These are phyloP conservation scores for Athene noctua DNA, from an alignment of 2,113 vertebrate genomes.

Conservation along the genomic window DNA sequence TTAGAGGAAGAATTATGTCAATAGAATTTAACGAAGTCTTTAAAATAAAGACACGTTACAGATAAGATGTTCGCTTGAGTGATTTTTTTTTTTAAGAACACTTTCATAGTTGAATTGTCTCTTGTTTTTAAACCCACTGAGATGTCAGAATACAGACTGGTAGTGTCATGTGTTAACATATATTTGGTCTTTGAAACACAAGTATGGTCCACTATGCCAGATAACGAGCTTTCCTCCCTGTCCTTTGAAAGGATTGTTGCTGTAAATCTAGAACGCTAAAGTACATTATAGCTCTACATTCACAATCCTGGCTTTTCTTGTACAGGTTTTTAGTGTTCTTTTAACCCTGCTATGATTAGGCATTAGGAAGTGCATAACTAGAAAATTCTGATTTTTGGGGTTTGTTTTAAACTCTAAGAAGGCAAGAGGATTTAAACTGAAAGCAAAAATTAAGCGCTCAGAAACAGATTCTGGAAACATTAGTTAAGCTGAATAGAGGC, in stretches of 20 bases:
- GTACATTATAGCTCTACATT: neutral
- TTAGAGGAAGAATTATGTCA: neutral
- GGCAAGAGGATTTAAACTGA: neutral
- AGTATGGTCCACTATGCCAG: neutral
- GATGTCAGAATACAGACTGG: neutral
- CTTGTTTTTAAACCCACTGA: neutral
- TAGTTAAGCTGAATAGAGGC: neutral
- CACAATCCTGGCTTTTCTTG: neutral
- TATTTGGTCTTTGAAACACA: neutral
- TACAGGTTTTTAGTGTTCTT: neutral
- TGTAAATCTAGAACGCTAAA: neutral
- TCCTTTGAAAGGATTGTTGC: neutral
- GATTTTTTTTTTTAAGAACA: neutral
- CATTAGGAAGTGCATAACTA: neutral
- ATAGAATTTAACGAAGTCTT: neutral
- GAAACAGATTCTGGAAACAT: neutral
- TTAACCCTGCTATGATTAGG: neutral
- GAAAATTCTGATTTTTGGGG: neutral
- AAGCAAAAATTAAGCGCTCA: neutral
- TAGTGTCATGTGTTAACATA: neutral
- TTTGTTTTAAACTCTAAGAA: neutral
- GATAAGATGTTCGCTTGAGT: neutral
- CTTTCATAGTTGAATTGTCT: neutral
- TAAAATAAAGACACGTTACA: neutral
- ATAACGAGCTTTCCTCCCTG: accelerated